Base-by-base conservation (phyloP, 2,113 vertebrate genomes). In the Illadopsis cleaveri region DNA sequence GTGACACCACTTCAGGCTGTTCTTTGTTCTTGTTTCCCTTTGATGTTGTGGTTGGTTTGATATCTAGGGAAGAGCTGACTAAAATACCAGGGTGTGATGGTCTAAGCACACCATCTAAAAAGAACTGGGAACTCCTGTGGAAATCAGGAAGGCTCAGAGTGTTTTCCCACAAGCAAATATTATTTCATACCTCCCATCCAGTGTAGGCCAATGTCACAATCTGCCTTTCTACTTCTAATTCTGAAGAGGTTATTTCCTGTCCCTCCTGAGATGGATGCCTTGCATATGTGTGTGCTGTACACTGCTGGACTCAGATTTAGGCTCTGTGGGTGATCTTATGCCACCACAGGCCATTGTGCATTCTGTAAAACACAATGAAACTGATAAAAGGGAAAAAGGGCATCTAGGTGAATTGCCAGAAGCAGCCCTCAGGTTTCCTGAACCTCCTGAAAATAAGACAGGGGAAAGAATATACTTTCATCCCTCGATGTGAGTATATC, bases 341-440 rank as follows among this genome's bases (percentile, higher is more conserved):
- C 82, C 61, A 89, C 57, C 83, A 86, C 50, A 90, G 48, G 53
- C 48, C 56, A 30, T 89, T 90, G 84, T 94, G 78, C 40, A 66
- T 96, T 83, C 82, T 76, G 79, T 82, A 82, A 94, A 96, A 95
- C 89, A 86, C 47, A 88, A 28, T 42, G 90, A 68, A 95, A 73
- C 38, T 75, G 79, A 97, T 89, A 71, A 96, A 98, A 96, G 23
- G n/a, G 75, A 81, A 93, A 94, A 96, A 91, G 78, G 40, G 21
- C 54, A 92, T 60, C 23, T 71, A 83, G 71, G 61, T 96, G 90
- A 97, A 94, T 86, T 96, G 87, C 92, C 81, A 96, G 95, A 91
- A 90, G 85, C 86, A 87, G 60, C 35, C 58, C 54, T 95, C 24
- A 77, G 86, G 90, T 95, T 96, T 94, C 31, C 72, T 75, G 91